Conservation (phyloP, 2,888 invertebrate genomes). For the Brachycybe producta region DNA sequence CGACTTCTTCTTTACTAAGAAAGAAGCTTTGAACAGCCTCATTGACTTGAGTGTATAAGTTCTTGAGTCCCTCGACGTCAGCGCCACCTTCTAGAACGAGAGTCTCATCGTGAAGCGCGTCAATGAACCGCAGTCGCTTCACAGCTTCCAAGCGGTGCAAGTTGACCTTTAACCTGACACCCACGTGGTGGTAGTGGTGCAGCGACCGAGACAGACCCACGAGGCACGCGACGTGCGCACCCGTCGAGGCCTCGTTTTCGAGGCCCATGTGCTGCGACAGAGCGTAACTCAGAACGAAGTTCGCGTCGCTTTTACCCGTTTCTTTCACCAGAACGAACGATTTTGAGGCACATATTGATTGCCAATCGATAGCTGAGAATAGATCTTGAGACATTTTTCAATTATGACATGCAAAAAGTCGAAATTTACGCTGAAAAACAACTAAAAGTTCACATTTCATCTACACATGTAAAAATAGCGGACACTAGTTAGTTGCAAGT, state of each 20-base stretch:
- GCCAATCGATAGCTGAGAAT: neutral
- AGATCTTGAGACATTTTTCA: neutral
- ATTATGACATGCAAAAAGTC: no score
- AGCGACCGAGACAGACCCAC: neutral
- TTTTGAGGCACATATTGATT: neutral
- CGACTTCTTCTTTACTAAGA: neutral
- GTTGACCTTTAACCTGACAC: neutral
- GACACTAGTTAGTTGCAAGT: no score
- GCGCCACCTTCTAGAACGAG: neutral
- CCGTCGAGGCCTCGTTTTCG: neutral
- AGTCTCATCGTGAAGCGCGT: neutral
- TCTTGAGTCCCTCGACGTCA: neutral
- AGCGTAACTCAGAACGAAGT: neutral
- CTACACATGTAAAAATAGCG: no score
- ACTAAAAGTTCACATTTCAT: no score
- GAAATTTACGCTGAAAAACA: no score
- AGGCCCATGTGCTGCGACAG: neutral
- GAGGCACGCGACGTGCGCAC: no score
- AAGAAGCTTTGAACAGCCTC: neutral
- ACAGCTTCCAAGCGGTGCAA: neutral
- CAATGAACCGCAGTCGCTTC: neutral
- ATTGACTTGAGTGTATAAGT: neutral
- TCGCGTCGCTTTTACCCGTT: neutral
- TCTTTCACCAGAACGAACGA: neutral
- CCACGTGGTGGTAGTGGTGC: neutral